phyloP scores from a whole-genome alignment of 2,797 vertebrate species.

The Chelidonichthys spinosus region DNA sequence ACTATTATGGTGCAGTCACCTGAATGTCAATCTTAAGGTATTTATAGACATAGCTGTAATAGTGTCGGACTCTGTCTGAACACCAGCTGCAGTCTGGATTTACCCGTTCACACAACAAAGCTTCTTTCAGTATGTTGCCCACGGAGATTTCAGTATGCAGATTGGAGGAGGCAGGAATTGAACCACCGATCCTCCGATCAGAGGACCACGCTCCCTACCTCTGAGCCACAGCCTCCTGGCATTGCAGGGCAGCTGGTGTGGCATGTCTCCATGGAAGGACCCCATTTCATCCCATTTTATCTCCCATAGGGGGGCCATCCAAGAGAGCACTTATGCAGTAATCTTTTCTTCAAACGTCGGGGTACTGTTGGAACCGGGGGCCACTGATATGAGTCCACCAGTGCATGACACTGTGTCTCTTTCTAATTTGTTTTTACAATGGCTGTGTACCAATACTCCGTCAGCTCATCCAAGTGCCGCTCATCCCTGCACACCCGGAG shows the following conservation, averaged over 20 bases:
- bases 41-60: not conserved
- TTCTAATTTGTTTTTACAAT: not conserved
- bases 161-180: too few species aligned
- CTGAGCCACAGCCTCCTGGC: too few species aligned
- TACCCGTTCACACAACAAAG: too few species aligned
- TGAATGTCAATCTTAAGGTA: too few species aligned
- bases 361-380: not conserved
- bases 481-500: not conserved
- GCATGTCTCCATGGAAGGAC: not conserved
- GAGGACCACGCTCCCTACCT: too few species aligned
- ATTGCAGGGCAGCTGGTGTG: too few species aligned
- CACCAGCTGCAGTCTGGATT: not conserved
- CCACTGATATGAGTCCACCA: not conserved
- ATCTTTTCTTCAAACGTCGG: not conserved
- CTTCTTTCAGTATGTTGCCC: too few species aligned
- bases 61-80: too few species aligned
- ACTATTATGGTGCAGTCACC: not conserved
- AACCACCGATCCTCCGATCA: too few species aligned
- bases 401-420: not conserved
- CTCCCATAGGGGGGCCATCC: not conserved
- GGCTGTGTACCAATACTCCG: not conserved
- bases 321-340: not conserved
- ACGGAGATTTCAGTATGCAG: too few species aligned
- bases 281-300: not conserved
- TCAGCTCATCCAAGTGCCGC: conserved; percentile 7